phyloP scores from a whole-genome alignment of 2,888 invertebrate species.

The Sthenelais limicola region DNA sequence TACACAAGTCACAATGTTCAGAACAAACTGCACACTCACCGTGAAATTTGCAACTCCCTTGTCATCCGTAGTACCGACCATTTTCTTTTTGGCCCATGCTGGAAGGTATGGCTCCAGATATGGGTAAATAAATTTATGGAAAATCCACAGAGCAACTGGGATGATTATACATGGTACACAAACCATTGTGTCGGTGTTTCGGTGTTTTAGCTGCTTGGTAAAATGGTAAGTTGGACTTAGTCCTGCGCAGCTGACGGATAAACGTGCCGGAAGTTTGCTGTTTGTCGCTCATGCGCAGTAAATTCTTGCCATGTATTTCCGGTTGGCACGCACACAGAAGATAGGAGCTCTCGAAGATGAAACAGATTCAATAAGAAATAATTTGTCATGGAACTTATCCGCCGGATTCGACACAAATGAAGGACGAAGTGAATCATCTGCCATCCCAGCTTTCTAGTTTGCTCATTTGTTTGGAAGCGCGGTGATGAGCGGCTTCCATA shows the following conservation, averaged over 20 bases:
- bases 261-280: slow-evolving; percentile 1
- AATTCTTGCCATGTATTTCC: slow-evolving; percentile 55
- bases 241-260: too few species aligned
- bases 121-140: slow-evolving; percentile 69
- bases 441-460: neutral
- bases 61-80: neutral
- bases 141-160: slow-evolving; percentile 70
- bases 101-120: slow-evolving; percentile 54
- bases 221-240: too few species aligned
- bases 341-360: too few species aligned
- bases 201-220: too few species aligned
- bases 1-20: too few species aligned
- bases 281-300: slow-evolving; percentile 13
- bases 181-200: slow-evolving; percentile 59
- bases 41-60: slow-evolving; percentile 34
- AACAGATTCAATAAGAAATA: too few species aligned
- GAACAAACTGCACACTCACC: too few species aligned
- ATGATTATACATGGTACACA: slow-evolving; percentile 71
- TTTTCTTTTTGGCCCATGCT: slow-evolving; percentile 46
- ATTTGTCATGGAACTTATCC: too few species aligned
- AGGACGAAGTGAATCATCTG: too few species aligned
- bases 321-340: slow-evolving; percentile 47
- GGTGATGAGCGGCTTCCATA: slow-evolving; percentile 49
- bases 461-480: neutral
- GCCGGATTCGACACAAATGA: too few species aligned